Base-by-base conservation (phyloP, 2,888 invertebrate species). In the Melikaiella ostensackeni region DNA sequence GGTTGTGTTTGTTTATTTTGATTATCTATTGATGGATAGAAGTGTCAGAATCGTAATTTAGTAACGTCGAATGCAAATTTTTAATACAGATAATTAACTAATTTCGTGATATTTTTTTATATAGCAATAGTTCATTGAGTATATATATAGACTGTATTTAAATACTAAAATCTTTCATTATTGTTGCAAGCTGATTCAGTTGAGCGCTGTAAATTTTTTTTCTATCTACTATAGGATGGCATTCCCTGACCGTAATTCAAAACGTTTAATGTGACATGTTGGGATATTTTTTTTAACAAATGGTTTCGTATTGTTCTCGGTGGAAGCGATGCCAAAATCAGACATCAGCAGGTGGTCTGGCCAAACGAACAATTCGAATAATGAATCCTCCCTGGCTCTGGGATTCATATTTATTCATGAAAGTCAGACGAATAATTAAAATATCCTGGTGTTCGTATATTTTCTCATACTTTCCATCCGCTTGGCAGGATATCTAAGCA, bases 381-480 rank as follows among this genome's bases (percentile, higher is more conserved):
- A 70, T 70, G n/a, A 70, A 50, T 70, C 19, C 30, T 70, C 19
- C 30, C 50, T 70, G 30, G 50, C 50, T 50, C 30, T 33, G 19
- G n/a, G 42, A 50, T 70, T 81, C 82, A 81, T 82, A 79, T 80
- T 81, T 82, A 82, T 82, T 81, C 82, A 82, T 82, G 78, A 81
- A 75, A 63, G 46, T 70, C 70, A 19, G 19, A 19, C 55, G 79
- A 81, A 81, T 82, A 81, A 82, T 82, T 82, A 81, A 81, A 82
- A 79, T 78, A 75, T 75, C 62, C 62, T 30, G 27, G 35, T 62
- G 24, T 61, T 46, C 42, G 62, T n/a, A 57, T 19, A 62, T 61
- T 74, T 77, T 74, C 77, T 70, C 77, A 59, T 61, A 61, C 70
- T 75, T 70, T 75, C 38, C 75, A 70, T 64, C 75, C 75, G 75